Evolutionary conservation across 2,888 invertebrate species (phyloP).

Genomic region (Trichogramma evanescens): DNA sequence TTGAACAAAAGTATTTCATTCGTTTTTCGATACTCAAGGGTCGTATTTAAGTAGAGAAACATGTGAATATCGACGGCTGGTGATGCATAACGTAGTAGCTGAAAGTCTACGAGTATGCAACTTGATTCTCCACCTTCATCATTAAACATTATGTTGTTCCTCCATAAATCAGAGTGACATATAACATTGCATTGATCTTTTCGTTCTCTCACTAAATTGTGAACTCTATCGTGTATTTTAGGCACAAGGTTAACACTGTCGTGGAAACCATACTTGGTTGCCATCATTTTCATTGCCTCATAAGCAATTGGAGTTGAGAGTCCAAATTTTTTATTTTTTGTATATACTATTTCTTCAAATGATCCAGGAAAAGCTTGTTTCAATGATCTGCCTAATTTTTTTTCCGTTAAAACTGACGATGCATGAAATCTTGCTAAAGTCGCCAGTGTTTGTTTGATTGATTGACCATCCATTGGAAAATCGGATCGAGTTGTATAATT

Average conservation of each 20-base stretch:
- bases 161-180: constrained; percentile 14
- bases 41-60: constrained; percentile 5
- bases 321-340: not conserved
- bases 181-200: constrained; percentile 37
- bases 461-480: constrained; percentile 25
- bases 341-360: constrained; percentile 3
- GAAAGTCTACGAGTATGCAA: constrained; percentile 13
- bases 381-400: constrained; percentile 7
- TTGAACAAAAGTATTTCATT: constrained; percentile 1
- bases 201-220: constrained; percentile 56
- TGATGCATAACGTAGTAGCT: constrained; percentile 11
- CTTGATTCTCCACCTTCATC: not conserved
- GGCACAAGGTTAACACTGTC: not conserved
- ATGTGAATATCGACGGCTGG: constrained; percentile 5
- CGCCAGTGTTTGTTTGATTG: constrained; percentile 24
- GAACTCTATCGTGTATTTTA: constrained; percentile 39
- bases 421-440: constrained; percentile 34
- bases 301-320: not conserved
- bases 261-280: not conserved
- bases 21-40: constrained; percentile 1
- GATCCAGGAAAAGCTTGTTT: constrained; percentile 2
- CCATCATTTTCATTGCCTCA: not conserved
- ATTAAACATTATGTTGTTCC: constrained; percentile 11
- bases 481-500: constrained; percentile 33
- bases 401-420: constrained; percentile 31